These are phyloP conservation scores for Oryzias dopingdopingensis DNA, from an alignment of 2,797 vertebrate genomes.

Conservation along the genomic window DNA sequence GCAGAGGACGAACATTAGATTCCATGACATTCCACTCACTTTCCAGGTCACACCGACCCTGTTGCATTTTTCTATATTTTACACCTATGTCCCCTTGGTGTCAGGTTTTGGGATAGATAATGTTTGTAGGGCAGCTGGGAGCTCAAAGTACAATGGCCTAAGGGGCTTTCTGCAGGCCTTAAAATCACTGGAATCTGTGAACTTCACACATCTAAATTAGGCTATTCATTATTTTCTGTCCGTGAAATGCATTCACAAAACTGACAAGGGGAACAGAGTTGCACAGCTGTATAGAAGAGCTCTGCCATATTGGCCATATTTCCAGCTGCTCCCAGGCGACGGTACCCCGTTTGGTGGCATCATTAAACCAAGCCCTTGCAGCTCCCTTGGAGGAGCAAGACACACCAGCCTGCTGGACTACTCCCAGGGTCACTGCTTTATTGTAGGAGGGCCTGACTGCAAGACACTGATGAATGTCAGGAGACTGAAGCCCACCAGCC, in stretches of 20 bases:
- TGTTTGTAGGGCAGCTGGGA: slow-evolving; percentile 14
- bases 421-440: slow-evolving; percentile 54
- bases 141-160: slow-evolving; percentile 25
- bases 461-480: slow-evolving; percentile 74
- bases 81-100: slow-evolving; percentile 21
- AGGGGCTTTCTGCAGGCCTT: slow-evolving; percentile 23
- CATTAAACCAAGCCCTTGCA: slow-evolving; percentile 52
- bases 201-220: slow-evolving; percentile 17
- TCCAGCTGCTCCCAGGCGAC: slow-evolving; percentile 41
- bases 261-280: slow-evolving; percentile 10
- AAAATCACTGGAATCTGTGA: slow-evolving; percentile 15
- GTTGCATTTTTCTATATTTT: slow-evolving; percentile 31
- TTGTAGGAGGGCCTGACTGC: slow-evolving; percentile 68
- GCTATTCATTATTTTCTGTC: slow-evolving; percentile 10
- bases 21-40: slow-evolving; percentile 39
- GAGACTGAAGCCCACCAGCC: slow-evolving; percentile 66
- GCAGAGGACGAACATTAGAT: slow-evolving; percentile 36
- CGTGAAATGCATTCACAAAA: slow-evolving; percentile 39
- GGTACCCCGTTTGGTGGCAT: slow-evolving; percentile 55
- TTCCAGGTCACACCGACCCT: slow-evolving; percentile 20
- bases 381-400: slow-evolving; percentile 26
- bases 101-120: slow-evolving; percentile 10
- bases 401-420: slow-evolving; percentile 43
- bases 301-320: slow-evolving; percentile 52
- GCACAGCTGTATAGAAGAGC: slow-evolving; percentile 42